Conservation (phyloP, 2,113 vertebrate genomes). For the Sialia sialis region DNA sequence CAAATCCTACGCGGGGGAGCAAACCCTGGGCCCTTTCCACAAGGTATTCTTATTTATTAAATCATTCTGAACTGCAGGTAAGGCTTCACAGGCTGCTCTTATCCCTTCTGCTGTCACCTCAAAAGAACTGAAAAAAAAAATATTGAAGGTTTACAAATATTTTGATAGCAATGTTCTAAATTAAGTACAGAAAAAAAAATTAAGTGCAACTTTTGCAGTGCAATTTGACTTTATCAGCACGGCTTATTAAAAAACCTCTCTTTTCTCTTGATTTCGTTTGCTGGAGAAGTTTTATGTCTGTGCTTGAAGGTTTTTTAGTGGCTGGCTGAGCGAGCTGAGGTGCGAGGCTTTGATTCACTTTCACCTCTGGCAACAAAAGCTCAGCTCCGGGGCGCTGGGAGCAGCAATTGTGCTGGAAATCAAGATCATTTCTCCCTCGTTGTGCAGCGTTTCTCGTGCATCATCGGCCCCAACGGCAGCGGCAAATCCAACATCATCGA, state of each 20-base stretch:
- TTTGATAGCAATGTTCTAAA: background rate
- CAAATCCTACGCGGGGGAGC: slow-evolving; percentile 94
- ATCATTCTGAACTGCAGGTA: background rate
- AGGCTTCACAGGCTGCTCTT: background rate
- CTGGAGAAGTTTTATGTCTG: background rate
- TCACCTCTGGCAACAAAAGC: background rate
- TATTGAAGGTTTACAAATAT: background rate
- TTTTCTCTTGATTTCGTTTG: slow-evolving; percentile 20
- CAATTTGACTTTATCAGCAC: background rate
- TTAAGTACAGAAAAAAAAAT: background rate
- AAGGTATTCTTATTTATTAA: slow-evolving; percentile 81
- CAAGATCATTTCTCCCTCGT: background rate
- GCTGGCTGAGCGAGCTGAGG: slow-evolving; percentile 33
- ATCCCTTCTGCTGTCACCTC: background rate
- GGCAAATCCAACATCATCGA: slow-evolving; percentile 99
- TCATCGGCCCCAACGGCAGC: slow-evolving; percentile 97
- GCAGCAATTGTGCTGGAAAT: background rate
- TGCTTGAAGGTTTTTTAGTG: slow-evolving; percentile 15
- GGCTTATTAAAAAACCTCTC: background rate
- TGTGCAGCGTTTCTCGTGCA: slow-evolving; percentile 93
- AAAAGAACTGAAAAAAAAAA: background rate
- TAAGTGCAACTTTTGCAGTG: background rate
- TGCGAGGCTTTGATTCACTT: background rate
- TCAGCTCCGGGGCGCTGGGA: background rate
- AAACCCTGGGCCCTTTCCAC: slow-evolving; percentile 95